phyloP scores from a whole-genome alignment of 1,140 invertebrate species.

The Micrasema longulum region DNA sequence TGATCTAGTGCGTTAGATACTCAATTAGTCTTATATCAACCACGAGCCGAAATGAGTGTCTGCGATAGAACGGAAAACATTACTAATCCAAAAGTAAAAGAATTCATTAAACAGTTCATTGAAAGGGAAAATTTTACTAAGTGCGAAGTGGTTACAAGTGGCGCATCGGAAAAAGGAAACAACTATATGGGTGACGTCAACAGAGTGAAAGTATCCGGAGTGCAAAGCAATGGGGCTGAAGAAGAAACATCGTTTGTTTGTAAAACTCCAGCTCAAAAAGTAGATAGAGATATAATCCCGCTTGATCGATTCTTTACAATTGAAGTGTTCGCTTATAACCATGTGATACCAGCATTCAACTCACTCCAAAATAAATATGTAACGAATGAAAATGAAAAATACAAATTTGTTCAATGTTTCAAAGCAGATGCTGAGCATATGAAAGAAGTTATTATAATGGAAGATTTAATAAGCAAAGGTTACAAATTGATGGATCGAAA shows the following conservation, averaged over 20 bases:
- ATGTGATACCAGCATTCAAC: not conserved
- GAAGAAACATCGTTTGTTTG: not conserved
- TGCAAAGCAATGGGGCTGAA: constrained; percentile 5
- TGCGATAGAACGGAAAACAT: too few relatives aligned
- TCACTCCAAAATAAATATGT: not conserved
- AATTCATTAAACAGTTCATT: not conserved
- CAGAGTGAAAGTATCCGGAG: not conserved
- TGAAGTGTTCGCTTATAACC: constrained; percentile 29
- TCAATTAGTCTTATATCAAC: too few relatives aligned
- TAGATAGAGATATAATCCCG: constrained; percentile 5
- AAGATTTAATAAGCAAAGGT: constrained; percentile 25
- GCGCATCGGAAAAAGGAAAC: constrained; percentile 1
- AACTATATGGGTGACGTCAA: constrained; percentile 12
- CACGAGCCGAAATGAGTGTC: too few relatives aligned
- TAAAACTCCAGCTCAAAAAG: constrained; percentile 2
- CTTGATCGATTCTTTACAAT: constrained; percentile 8
- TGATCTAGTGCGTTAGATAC: too few relatives aligned
- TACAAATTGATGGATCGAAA: constrained; percentile 19
- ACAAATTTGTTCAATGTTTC: constrained; percentile 19
- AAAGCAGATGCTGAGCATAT: not conserved
- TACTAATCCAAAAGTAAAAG: too few relatives aligned
- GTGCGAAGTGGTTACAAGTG: not conserved
- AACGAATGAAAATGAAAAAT: constrained; percentile 19
- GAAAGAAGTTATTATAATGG: constrained; percentile 34
- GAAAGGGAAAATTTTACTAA: not conserved